Evolutionary conservation across 2,797 vertebrate species (phyloP).

Genomic region (Spondyliosoma cantharus): DNA sequence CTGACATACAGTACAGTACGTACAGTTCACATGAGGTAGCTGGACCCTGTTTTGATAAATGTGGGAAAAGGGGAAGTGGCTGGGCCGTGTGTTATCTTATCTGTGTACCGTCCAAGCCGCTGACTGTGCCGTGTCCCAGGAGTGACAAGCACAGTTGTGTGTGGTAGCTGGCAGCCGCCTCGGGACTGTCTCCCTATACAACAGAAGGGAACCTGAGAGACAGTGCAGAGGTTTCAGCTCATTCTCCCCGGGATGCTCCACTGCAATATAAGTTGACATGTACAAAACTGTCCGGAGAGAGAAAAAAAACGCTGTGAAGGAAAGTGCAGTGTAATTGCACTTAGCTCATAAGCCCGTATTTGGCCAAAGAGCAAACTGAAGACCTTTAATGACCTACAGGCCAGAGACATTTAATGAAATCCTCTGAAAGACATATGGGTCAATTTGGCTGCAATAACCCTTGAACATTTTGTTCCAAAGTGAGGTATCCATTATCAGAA

Average conservation of each 20-base stretch:
- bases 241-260: conserved; percentile 54
- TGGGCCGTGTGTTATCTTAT: conserved; percentile 73
- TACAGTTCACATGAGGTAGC: conserved; percentile 66
- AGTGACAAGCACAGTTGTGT: conserved; percentile 77
- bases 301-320: conserved; percentile 41
- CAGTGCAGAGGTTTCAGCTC: conserved; percentile 47
- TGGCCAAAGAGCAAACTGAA: conserved; percentile 49
- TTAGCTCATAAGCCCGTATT: conserved; percentile 45
- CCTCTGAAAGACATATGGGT: conserved; percentile 64
- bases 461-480: conserved; percentile 56
- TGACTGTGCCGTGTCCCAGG: conserved; percentile 64
- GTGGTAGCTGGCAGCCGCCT: conserved; percentile 62
- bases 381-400: conserved; percentile 56
- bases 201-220: conserved; percentile 45
- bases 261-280: conserved; percentile 48
- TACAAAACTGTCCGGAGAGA: conserved; percentile 48
- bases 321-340: conserved; percentile 58
- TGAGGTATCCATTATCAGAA: conserved; percentile 66
- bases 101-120: conserved; percentile 73
- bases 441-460: conserved; percentile 58
- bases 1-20: conserved; percentile 33
- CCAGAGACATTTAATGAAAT: conserved; percentile 65
- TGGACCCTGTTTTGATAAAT: conserved; percentile 66
- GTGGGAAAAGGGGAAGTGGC: conserved; percentile 77
- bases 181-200: conserved; percentile 39